Conservation (phyloP, 2,888 invertebrate species). For the Mythimna ferrago region DNA sequence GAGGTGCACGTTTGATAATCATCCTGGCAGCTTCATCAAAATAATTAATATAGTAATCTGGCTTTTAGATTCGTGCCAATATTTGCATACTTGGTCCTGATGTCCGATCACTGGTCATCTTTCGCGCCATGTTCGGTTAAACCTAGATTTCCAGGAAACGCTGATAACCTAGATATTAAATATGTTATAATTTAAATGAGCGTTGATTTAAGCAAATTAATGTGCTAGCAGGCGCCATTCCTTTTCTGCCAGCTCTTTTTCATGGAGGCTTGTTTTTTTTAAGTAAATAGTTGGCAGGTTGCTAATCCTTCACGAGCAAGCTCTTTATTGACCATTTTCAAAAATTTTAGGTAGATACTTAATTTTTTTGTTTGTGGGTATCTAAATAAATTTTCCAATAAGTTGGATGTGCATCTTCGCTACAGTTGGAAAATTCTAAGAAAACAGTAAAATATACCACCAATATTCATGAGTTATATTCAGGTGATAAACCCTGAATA, state of each 20-base stretch:
- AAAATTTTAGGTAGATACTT: background rate
- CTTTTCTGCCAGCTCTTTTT: background rate
- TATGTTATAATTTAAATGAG: conserved; percentile 39
- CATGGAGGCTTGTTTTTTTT: background rate
- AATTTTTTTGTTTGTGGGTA: too few species aligned
- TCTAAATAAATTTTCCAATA: too few species aligned
- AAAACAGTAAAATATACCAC: background rate
- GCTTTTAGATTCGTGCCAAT: conserved; percentile 27
- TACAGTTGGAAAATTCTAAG: background rate
- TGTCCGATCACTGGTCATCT: conserved; percentile 24
- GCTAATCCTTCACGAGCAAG: background rate
- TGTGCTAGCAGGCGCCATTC: conserved; percentile 25
- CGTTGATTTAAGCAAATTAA: conserved; percentile 12
- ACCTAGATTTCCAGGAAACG: conserved; percentile 55
- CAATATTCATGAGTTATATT: background rate
- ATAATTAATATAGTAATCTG: conserved; percentile 51
- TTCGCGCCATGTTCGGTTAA: conserved; percentile 51
- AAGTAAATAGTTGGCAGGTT: background rate
- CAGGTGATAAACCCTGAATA: conserved; percentile 14
- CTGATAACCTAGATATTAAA: conserved; percentile 57
- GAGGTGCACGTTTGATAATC: conserved; percentile 56
- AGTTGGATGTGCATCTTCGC: background rate
- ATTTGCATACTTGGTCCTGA: conserved; percentile 50
- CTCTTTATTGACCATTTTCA: background rate
- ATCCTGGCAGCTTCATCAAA: conserved; percentile 62